These are phyloP conservation scores for Mus pahari DNA, from an alignment of 2,113 vertebrate genomes.

Conservation along the genomic window DNA sequence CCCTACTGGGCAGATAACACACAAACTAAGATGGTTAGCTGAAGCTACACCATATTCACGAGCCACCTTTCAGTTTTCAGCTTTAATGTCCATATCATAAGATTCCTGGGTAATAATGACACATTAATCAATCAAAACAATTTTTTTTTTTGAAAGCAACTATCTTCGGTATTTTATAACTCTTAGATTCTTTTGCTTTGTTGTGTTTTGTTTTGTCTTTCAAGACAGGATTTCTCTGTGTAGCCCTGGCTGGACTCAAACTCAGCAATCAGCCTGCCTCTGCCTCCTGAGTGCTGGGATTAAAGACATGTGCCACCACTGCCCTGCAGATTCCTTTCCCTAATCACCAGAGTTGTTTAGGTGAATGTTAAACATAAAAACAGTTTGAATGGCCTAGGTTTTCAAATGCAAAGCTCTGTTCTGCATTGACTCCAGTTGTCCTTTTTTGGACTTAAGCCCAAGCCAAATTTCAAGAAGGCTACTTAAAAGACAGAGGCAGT, in stretches of 20 bases:
- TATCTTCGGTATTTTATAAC: background rate
- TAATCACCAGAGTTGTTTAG: background rate
- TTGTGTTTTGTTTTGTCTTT: no score
- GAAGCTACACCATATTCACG: background rate
- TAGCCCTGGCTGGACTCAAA: no score
- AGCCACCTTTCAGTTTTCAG: background rate
- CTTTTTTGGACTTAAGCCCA: background rate
- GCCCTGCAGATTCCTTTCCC: no score
- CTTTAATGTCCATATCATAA: background rate
- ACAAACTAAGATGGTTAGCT: background rate
- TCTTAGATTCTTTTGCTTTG: background rate
- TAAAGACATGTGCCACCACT: no score
- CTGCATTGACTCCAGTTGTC: background rate
- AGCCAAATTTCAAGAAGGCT: background rate
- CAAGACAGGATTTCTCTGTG: no score
- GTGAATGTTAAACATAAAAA: conserved; percentile 1
- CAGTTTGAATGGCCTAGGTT: background rate
- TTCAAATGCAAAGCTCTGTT: background rate
- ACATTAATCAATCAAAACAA: background rate
- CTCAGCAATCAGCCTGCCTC: no score
- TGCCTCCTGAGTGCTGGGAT: no score
- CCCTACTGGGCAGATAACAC: background rate
- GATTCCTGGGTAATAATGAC: conserved; percentile 24
- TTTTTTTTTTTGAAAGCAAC: background rate
- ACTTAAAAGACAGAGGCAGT: background rate